Evolutionary conservation across 1,140 invertebrate genomes (phyloP).

Genomic region (Stegodyphus mimosarum): DNA sequence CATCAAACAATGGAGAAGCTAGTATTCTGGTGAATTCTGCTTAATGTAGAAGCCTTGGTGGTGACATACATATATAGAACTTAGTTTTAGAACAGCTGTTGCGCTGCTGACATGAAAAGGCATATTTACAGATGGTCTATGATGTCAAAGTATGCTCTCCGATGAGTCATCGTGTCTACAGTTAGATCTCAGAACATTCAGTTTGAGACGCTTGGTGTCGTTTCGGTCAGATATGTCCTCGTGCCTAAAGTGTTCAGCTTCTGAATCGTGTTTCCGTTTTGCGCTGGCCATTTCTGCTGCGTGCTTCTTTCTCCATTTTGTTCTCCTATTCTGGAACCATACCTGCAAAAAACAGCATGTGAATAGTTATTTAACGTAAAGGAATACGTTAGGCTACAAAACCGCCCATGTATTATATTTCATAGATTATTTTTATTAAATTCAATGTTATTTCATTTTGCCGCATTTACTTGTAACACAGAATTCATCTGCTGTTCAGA

Average conservation of each 20-base stretch:
- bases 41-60: too few species aligned
- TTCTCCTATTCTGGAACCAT: slow-evolving; percentile 99
- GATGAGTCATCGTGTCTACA: slow-evolving; percentile 52
- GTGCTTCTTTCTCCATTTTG: slow-evolving; percentile 99
- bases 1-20: slow-evolving; percentile 2
- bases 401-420: too few species aligned
- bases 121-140: neutral
- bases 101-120: too few species aligned
- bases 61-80: too few species aligned
- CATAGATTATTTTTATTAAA: too few species aligned
- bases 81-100: too few species aligned
- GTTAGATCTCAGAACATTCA: slow-evolving; percentile 33
- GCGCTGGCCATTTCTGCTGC: slow-evolving; percentile 98
- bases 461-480: too few species aligned
- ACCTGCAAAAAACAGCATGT: slow-evolving; percentile 78
- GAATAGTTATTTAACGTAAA: neutral
- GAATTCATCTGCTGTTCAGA: too few species aligned
- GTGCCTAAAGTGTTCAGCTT: slow-evolving; percentile 80
- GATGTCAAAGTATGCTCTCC: slow-evolving; percentile 48
- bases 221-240: slow-evolving; percentile 75
- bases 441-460: too few species aligned
- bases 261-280: slow-evolving; percentile 91
- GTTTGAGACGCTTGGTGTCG: slow-evolving; percentile 52
- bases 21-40: neutral
- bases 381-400: too few species aligned